phyloP scores from a whole-genome alignment of 1,140 invertebrate genomes.

The Pogonomyrmex barbatus region DNA sequence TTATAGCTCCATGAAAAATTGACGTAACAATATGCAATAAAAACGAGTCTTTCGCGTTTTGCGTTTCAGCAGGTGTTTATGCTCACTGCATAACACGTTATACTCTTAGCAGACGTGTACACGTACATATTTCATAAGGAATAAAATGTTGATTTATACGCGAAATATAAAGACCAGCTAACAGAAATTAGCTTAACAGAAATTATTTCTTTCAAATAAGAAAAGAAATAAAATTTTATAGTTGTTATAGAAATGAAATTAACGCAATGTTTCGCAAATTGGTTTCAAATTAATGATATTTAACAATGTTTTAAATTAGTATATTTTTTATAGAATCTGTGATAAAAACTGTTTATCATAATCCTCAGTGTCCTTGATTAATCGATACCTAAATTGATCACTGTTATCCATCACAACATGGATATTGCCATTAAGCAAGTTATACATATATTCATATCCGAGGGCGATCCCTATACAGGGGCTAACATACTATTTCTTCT shows the following conservation, averaged over 20 bases:
- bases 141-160: too few relatives aligned
- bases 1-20: too few relatives aligned
- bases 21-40: too few relatives aligned
- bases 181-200: too few relatives aligned
- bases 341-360: neutral
- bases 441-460: conserved; percentile 10
- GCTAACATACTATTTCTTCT: conserved; percentile 31
- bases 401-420: neutral
- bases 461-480: neutral
- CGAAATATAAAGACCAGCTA: neutral
- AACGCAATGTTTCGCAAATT: neutral
- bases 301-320: neutral
- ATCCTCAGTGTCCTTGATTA: neutral
- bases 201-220: neutral
- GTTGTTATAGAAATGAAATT: neutral
- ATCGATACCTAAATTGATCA: neutral
- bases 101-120: too few relatives aligned
- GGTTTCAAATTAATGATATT: neutral
- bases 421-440: neutral
- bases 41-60: too few relatives aligned
- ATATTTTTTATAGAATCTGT: neutral
- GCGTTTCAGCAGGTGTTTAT: too few relatives aligned
- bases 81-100: too few relatives aligned
- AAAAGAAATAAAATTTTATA: neutral
- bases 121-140: too few relatives aligned